phyloP scores from a whole-genome alignment of 2,888 invertebrate genomes.

The Deilephila elpenor region DNA sequence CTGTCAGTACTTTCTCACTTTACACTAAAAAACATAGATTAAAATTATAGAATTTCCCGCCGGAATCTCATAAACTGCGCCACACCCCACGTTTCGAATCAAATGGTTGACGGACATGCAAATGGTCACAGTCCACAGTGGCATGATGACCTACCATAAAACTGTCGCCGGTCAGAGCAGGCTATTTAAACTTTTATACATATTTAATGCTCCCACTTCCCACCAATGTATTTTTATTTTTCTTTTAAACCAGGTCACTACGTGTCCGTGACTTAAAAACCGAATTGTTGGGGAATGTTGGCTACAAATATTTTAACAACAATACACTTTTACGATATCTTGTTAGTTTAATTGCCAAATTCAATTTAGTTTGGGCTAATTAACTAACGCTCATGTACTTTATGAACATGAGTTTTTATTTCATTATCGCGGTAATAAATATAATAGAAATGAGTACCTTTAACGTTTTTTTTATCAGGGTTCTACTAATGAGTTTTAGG shows the following conservation, averaged over 20 bases:
- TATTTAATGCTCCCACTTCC: slow-evolving; percentile 41
- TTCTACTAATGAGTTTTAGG: no score
- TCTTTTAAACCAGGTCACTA: slow-evolving; percentile 16
- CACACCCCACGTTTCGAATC: slow-evolving; percentile 50
- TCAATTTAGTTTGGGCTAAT: slow-evolving; percentile 16
- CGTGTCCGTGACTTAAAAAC: slow-evolving; percentile 20
- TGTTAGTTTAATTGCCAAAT: slow-evolving; percentile 11
- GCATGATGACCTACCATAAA: slow-evolving; percentile 63
- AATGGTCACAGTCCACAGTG: slow-evolving; percentile 48
- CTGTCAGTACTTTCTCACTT: no score
- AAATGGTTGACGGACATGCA: slow-evolving; percentile 74
- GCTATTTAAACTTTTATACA: slow-evolving; percentile 45
- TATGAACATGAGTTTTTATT: slow-evolving; percentile 3
- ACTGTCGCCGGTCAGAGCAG: slow-evolving; percentile 32
- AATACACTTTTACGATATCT: slow-evolving; percentile 21
- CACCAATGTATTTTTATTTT: slow-evolving; percentile 3
- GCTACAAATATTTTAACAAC: background rate
- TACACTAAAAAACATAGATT: background rate
- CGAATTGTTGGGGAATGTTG: background rate
- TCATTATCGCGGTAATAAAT: background rate
- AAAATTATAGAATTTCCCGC: slow-evolving; percentile 24
- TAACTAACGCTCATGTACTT: background rate
- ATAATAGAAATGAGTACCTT: background rate
- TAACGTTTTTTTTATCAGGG: background rate
- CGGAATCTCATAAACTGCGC: slow-evolving; percentile 44